Base-by-base conservation (phyloP, 2,113 vertebrate species). In the Entosphenus tridentatus region DNA sequence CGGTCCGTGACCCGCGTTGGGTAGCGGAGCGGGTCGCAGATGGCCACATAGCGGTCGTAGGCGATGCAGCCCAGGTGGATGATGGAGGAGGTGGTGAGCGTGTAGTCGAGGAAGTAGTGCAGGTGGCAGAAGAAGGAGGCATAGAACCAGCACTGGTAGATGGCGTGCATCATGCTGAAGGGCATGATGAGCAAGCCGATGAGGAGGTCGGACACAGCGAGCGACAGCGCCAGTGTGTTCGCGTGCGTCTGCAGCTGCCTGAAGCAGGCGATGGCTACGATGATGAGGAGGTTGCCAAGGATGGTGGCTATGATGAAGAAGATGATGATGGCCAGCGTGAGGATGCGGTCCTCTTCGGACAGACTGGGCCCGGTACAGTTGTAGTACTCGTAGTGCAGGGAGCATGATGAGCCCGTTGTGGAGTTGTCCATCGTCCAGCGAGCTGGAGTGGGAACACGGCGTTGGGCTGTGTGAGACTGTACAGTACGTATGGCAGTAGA, bases 121-220 rank as follows among this genome's bases (percentile, higher is more conserved):
- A 79, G 57, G 73, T 77, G 77, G 71, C 78, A 80, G 72, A 82
- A 80, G 0, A n/a, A 68, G 56, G 76, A 70, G 56, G 79, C 76
- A 8, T 82, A 80, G 70, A 72, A 73, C 76, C 81, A 83, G 69
- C 76, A 79, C 5, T 72, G 80, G 67, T 81, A 76, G 70, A 81
- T 77, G 0, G 78, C 80, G 68, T 79, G 74, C 68, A 79, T 67
- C 78, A 77, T 80, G 55, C 76, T 79, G 1, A 75, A 78, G 0
- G 78, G 79, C 79, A 78, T 78, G 70, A 83, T 21, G 54, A 75
- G 68, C 57, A 78, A 76, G n/a, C 76, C 76, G 71, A 81, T 57
- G 1, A 81, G 75, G 62, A 80, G 79, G 16, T 81, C 78, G 0
- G 76, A 75, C 67, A 72, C 1, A 0, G 78, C 78, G 77, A 78